Conservation (phyloP, 2,888 invertebrate genomes). For the Microctonus aethiopoides region DNA sequence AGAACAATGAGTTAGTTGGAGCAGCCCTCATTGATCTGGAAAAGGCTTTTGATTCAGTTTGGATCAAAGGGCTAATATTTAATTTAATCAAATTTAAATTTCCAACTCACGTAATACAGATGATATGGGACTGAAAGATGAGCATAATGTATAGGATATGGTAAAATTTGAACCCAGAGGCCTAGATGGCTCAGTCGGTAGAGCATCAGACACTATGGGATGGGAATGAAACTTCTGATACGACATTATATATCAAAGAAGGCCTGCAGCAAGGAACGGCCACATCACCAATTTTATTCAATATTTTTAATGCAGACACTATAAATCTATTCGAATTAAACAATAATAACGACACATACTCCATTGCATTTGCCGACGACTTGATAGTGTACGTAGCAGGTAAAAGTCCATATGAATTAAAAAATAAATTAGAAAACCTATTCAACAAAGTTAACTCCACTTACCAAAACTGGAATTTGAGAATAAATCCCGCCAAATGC, state of each 20-base stretch:
- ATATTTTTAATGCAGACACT: conserved; percentile 29
- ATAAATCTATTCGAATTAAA: conserved; percentile 29
- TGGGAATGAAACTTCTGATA: not conserved
- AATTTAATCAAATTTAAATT: too few species aligned
- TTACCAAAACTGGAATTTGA: conserved; percentile 29
- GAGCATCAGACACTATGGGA: too few species aligned
- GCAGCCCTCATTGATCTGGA: too few species aligned
- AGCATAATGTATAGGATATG: too few species aligned
- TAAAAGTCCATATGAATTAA: not conserved
- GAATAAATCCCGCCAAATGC: conserved; percentile 31
- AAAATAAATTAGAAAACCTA: not conserved
- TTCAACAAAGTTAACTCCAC: conserved; percentile 13
- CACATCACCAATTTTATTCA: conserved; percentile 28
- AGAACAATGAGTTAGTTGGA: too few species aligned
- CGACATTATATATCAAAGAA: conserved; percentile 7
- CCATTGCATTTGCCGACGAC: conserved; percentile 33
- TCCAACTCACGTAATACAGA: too few species aligned
- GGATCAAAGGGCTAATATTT: too few species aligned
- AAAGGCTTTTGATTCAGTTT: too few species aligned
- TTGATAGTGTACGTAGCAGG: conserved; percentile 21
- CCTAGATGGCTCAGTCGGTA: too few species aligned
- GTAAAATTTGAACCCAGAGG: too few species aligned
- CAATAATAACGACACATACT: not conserved
- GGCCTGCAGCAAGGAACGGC: conserved; percentile 30
- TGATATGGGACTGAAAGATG: too few species aligned